These are phyloP conservation scores for Geophilus truncorum DNA, from an alignment of 2,888 invertebrate genomes.

Conservation along the genomic window DNA sequence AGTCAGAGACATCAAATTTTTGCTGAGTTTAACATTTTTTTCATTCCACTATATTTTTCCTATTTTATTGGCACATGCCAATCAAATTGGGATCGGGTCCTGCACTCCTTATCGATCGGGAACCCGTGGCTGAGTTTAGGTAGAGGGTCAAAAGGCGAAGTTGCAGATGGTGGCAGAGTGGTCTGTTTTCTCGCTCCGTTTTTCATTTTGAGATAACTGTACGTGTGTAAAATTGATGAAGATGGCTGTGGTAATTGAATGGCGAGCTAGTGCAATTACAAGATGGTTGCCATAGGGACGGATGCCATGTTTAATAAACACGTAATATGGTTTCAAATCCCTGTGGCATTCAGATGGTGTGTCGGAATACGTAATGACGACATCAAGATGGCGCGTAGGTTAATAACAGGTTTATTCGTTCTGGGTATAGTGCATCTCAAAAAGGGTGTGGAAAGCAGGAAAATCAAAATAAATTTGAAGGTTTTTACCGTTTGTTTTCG, in stretches of 20 bases:
- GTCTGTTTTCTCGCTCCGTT: neutral
- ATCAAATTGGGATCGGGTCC: neutral
- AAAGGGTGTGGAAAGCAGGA: too few relatives aligned
- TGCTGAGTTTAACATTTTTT: neutral
- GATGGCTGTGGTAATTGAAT: neutral
- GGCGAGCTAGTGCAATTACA: neutral
- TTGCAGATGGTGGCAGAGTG: neutral
- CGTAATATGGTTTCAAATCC: slow-evolving; percentile 4
- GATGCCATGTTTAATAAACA: neutral
- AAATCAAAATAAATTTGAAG: too few relatives aligned
- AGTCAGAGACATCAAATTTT: neutral
- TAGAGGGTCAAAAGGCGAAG: neutral
- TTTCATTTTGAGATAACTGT: neutral
- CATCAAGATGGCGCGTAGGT: neutral
- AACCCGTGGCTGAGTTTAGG: neutral
- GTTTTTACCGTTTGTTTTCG: too few relatives aligned
- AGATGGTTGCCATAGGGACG: neutral
- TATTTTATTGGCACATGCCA: neutral
- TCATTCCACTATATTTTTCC: neutral
- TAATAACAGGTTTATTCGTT: neutral
- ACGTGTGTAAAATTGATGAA: slow-evolving; percentile 1
- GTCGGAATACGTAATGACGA: neutral
- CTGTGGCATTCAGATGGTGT: neutral
- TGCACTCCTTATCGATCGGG: neutral
- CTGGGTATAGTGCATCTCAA: too few relatives aligned